Percentiles rank a stretch among this genome's conserved stretches.
Evolutionary conservation across 2,797 vertebrate genomes (phyloP).

Genomic region (Microchirus variegatus): DNA sequence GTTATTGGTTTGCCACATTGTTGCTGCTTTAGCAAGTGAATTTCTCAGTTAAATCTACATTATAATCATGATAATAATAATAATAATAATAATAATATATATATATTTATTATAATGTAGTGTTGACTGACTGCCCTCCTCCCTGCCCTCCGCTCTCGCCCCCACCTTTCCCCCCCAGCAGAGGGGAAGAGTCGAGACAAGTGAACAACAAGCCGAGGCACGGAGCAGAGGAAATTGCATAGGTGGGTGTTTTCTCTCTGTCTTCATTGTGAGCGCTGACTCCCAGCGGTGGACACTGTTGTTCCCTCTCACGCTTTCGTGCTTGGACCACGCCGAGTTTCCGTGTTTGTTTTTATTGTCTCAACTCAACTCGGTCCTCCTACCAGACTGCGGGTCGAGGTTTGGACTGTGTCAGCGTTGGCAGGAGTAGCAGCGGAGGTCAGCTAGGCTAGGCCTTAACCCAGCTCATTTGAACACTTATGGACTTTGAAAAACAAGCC

Average conservation of each 20-base stretch:
- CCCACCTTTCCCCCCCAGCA: slow-evolving; percentile 53
- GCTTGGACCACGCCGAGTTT: not conserved
- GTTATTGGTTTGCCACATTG: too few relatives aligned
- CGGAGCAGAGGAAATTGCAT: slow-evolving; percentile 51
- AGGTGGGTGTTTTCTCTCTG: slow-evolving; percentile 75
- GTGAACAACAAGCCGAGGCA: slow-evolving; percentile 74
- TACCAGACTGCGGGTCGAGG: slow-evolving; percentile 28
- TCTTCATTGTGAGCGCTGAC: slow-evolving; percentile 4
- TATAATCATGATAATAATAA: too few relatives aligned
- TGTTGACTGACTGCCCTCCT: too few relatives aligned
- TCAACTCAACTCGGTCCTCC: slow-evolving; percentile 32
- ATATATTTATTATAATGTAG: too few relatives aligned
- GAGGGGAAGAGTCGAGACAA: slow-evolving; percentile 75
- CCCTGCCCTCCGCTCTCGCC: not conserved
- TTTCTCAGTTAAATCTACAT: not conserved
- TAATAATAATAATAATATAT: too few relatives aligned
- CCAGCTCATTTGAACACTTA: slow-evolving; percentile 44
- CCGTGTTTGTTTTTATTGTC: slow-evolving; percentile 10
- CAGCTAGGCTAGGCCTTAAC: slow-evolving; percentile 63
- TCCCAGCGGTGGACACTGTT: not conserved
- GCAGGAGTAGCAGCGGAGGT: slow-evolving; percentile 8
- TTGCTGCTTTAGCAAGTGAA: not conserved
- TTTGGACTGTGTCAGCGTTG: slow-evolving; percentile 39
- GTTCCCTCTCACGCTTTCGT: too few relatives aligned
- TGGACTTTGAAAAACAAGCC: slow-evolving; percentile 65